Evolutionary conservation across 2,888 invertebrate species (phyloP).

Genomic region (Harmothoe impar): DNA sequence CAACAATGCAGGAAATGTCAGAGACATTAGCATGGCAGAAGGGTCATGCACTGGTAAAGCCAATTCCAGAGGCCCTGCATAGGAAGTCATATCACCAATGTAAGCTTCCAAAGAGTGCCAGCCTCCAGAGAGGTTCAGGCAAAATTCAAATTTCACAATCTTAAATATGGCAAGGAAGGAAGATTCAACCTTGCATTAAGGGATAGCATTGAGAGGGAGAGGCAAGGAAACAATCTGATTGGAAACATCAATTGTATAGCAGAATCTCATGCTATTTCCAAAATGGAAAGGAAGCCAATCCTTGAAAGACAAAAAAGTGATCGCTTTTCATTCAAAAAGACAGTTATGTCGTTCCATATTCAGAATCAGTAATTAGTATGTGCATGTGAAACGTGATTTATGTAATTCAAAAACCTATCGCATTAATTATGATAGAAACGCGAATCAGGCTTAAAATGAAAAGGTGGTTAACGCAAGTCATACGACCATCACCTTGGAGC

Average conservation of each 20-base stretch:
- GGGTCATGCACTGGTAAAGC: conserved; percentile 2
- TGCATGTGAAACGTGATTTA: no score
- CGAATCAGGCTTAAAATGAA: not conserved
- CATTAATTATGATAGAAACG: not conserved
- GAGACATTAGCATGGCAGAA: not conserved
- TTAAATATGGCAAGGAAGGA: no score
- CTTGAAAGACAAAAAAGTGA: not conserved
- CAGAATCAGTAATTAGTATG: no score
- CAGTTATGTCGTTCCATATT: not conserved
- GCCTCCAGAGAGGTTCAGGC: not conserved
- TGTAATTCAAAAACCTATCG: no score
- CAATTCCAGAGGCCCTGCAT: not conserved
- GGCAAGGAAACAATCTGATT: not conserved
- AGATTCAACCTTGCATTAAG: not conserved
- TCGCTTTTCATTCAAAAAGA: not conserved
- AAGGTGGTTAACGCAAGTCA: not conserved
- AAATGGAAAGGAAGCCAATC: not conserved
- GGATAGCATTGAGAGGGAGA: not conserved
- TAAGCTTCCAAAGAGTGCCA: not conserved
- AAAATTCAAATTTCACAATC: not conserved
- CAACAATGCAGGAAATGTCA: not conserved
- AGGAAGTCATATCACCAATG: not conserved
- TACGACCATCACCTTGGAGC: conserved; percentile 43
- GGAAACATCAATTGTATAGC: not conserved
- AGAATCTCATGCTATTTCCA: not conserved